Evolutionary conservation across 2,113 vertebrate species (phyloP), one percentile per base, ranked within the genome.

Genomic region (Cygnus buccinator): DNA sequence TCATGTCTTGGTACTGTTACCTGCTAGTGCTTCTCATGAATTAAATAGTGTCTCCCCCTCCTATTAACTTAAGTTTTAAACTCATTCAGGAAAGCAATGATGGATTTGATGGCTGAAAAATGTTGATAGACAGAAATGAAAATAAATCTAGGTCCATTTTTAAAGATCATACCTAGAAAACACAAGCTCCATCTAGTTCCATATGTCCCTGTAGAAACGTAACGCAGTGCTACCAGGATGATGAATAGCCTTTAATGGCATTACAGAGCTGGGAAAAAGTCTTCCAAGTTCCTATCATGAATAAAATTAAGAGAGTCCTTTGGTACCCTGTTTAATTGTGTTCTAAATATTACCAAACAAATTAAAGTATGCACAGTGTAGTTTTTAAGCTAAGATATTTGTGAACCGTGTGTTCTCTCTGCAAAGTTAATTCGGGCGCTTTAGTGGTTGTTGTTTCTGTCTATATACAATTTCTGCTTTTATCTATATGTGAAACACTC

Each of bases 261-360:
- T 87, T 70, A 66, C 50, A 77, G 79, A 88, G 83, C 80, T 90
- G 83, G n/a, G 52, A 41, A 87, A 82, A 86, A 66, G 44, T 46
- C 54, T 50, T 92, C 54, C 35, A 61, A 65, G 39, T 83, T 95
- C 83, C 87, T 83, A 57, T 62, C 85, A 44, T 83, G 93, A 94
- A 85, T 93, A 84, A 93, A 93, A 93, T 81, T 81, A 66, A 66
- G 63, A 83, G n/a, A 80, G 88, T 85, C 72, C 76, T 88, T 93
- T 93, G 89, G 68, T 4, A 4, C 65, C 46, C 67, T 66, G 11
- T 74, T 86, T 86, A 96, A 90, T 90, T 88, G 75, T 82, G 33
- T 80, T 92, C 75, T 76, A 91, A 93, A 93, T 84, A 90, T 77
- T 86, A 63, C 63, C 50, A 44, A 84, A 13, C 59, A 93, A 90